Percentiles rank a stretch among this genome's conserved stretches.
Evolutionary conservation across 2,113 vertebrate species (phyloP).

Genomic region (Petaurus breviceps): DNA sequence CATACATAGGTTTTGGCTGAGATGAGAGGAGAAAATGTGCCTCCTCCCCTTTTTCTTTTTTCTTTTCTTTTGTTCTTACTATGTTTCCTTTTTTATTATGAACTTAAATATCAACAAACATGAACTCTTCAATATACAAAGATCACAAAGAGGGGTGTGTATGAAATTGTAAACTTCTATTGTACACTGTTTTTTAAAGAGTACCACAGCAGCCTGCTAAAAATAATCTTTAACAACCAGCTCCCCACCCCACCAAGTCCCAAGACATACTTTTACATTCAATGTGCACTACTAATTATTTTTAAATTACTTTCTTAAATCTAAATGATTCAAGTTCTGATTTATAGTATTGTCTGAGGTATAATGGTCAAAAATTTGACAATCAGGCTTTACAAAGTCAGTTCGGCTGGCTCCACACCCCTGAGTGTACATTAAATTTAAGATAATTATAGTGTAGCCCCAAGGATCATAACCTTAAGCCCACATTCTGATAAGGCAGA

Average conservation of each 20-base stretch:
- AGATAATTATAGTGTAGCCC: background rate
- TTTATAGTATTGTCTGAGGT: background rate
- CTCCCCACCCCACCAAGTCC: background rate
- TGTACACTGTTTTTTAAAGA: background rate
- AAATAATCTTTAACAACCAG: background rate
- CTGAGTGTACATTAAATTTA: background rate
- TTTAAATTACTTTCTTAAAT: background rate
- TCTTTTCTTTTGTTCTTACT: background rate
- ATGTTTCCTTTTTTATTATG: background rate
- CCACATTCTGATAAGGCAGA: background rate
- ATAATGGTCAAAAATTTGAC: background rate
- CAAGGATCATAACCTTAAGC: background rate
- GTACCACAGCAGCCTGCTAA: background rate
- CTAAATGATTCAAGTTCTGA: background rate
- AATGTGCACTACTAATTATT: background rate
- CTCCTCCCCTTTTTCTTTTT: background rate
- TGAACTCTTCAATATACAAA: background rate
- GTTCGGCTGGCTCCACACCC: background rate
- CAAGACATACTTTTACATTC: background rate
- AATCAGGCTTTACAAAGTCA: background rate
- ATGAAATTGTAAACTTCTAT: background rate
- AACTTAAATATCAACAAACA: background rate
- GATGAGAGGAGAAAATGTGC: background rate
- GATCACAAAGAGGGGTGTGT: background rate
- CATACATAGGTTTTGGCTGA: background rate